Conservation (phyloP, 2,888 invertebrate species). For the Eilema griseolum region DNA sequence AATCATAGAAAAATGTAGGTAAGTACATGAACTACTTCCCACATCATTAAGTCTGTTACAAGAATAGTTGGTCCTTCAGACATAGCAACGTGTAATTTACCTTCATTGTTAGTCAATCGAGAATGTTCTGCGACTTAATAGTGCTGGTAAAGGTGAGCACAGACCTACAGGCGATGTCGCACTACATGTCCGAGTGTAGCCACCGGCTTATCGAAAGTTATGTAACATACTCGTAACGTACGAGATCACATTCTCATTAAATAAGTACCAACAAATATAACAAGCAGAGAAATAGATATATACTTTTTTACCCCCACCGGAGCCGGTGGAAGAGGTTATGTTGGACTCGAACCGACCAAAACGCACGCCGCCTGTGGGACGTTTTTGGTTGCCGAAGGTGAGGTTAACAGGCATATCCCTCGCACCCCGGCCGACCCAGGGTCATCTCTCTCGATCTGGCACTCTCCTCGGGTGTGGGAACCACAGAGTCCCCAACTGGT, state of each 20-base stretch:
- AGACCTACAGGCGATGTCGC: background rate
- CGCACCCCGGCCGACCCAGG: too few relatives aligned
- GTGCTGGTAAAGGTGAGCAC: conserved; percentile 2
- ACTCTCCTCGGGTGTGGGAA: too few relatives aligned
- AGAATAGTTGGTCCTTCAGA: conserved; percentile 36
- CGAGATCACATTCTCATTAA: background rate
- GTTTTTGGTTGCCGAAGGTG: too few relatives aligned
- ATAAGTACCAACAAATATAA: background rate
- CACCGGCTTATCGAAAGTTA: background rate
- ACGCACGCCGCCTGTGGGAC: too few relatives aligned
- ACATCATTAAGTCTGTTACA: conserved; percentile 38
- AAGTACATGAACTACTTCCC: conserved; percentile 33
- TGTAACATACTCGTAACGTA: background rate
- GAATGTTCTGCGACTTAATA: conserved; percentile 11
- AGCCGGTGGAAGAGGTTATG: too few relatives aligned
- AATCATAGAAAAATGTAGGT: background rate
- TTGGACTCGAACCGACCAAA: too few relatives aligned
- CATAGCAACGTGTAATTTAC: conserved; percentile 39
- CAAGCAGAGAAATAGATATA: too few relatives aligned
- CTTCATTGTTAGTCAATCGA: conserved; percentile 36
- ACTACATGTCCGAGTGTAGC: background rate
- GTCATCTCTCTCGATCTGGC: too few relatives aligned
- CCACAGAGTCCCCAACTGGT: too few relatives aligned
- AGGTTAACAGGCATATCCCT: too few relatives aligned
- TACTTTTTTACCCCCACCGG: too few relatives aligned